Conservation (phyloP, 2,888 invertebrate genomes). For the Phymatocera aterrima region DNA sequence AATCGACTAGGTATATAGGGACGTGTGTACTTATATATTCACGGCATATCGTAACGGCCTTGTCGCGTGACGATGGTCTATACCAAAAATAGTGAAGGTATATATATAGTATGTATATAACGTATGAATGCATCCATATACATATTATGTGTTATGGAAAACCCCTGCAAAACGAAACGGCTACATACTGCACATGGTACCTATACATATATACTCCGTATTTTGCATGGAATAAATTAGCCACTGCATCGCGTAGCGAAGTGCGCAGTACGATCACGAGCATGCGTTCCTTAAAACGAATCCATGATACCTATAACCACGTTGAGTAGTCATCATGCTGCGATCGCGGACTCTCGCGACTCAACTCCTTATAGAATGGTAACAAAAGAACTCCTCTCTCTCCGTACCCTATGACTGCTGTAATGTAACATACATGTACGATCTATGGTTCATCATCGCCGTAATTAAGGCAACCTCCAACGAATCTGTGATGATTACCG, state of each 20-base stretch:
- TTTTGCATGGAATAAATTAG: constrained; percentile 34
- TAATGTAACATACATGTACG: background rate
- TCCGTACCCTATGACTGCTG: background rate
- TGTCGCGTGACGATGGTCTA: constrained; percentile 3
- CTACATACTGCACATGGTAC: background rate
- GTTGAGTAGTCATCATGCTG: no score
- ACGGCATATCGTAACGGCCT: background rate
- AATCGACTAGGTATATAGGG: background rate
- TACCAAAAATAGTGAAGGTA: no score
- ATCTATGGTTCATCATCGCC: background rate
- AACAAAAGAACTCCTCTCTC: no score
- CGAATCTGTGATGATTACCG: constrained; percentile 3
- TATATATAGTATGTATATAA: background rate
- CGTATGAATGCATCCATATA: background rate
- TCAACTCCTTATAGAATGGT: background rate
- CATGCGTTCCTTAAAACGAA: constrained; percentile 30
- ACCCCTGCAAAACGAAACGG: no score
- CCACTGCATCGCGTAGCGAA: constrained; percentile 30
- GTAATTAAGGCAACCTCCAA: constrained; percentile 6
- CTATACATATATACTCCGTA: background rate
- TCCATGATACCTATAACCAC: background rate
- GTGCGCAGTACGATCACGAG: constrained; percentile 33
- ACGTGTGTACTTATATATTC: background rate
- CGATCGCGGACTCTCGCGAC: background rate
- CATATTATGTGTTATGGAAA: no score